A percentile compares a stretch with the other conserved stretches of the same genome.
These are phyloP conservation scores for Diachasma alloeum DNA, from an alignment of 1,140 invertebrate genomes.

Conservation along the genomic window DNA sequence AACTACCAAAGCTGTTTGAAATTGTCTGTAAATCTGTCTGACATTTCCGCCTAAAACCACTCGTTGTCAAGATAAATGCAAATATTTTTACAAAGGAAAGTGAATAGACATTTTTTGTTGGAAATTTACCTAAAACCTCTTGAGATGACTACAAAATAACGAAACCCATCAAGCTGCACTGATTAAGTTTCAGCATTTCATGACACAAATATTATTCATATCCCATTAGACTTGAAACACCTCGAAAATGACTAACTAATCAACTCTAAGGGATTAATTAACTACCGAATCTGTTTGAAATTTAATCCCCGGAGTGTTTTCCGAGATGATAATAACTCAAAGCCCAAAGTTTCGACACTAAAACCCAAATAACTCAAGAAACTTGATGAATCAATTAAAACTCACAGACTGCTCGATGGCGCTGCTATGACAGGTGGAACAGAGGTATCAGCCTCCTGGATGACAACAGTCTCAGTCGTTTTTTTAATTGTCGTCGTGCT, in stretches of 20 bases:
- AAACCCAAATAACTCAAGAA: background rate
- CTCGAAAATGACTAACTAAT: background rate
- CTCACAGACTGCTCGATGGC: constrained; percentile 18
- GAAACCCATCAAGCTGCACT: no score
- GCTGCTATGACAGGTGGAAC: constrained; percentile 20
- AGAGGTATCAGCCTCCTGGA: constrained; percentile 42
- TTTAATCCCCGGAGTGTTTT: background rate
- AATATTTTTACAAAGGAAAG: no score
- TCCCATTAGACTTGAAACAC: background rate
- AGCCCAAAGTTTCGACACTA: background rate
- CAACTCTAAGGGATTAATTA: no score
- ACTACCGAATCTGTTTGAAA: background rate
- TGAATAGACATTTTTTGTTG: no score
- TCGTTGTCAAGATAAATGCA: no score
- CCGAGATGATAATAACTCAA: background rate
- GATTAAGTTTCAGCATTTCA: no score
- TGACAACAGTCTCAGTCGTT: constrained; percentile 38
- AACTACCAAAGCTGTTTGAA: no score
- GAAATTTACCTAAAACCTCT: no score
- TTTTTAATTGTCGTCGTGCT: background rate
- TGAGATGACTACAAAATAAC: no score
- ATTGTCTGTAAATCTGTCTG: no score
- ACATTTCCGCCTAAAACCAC: no score
- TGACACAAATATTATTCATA: no score
- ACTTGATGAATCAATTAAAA: constrained; percentile 21